Conservation (phyloP, 2,888 invertebrate genomes). For the Campoplex capitator region DNA sequence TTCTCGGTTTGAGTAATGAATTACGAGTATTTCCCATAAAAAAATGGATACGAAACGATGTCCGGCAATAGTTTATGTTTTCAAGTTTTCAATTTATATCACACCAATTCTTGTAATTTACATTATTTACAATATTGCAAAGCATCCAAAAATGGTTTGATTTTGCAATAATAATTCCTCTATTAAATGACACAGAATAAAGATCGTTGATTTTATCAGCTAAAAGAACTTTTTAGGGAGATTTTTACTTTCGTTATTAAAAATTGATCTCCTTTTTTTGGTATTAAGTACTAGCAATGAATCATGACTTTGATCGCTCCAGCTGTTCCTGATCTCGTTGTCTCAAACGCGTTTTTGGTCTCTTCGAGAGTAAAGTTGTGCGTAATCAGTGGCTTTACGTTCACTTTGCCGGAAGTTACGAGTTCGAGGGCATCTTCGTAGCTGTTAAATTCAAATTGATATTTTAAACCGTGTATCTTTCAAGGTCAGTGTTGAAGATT, state of each 20-base stretch:
- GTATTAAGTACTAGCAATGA: constrained; percentile 86
- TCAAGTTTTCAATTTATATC: background rate
- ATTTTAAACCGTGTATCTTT: background rate
- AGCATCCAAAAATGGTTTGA: background rate
- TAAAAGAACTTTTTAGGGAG: background rate
- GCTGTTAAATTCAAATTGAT: constrained; percentile 84
- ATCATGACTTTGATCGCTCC: constrained; percentile 96
- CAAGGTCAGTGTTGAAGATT: background rate
- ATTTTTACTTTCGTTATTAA: background rate
- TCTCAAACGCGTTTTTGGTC: constrained; percentile 93
- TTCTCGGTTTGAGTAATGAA: background rate
- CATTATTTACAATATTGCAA: constrained; percentile 10
- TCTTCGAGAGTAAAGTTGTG: constrained; percentile 93
- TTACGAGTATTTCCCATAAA: constrained; percentile 27
- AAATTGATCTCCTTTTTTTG: background rate
- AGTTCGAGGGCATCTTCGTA: constrained; percentile 92
- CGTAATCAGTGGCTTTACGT: constrained; percentile 93
- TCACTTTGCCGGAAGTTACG: constrained; percentile 91
- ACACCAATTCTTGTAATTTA: background rate
- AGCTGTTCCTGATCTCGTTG: constrained; percentile 90
- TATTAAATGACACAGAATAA: background rate
- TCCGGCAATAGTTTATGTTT: background rate
- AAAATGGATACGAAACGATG: background rate
- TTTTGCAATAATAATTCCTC: background rate
- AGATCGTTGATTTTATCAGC: background rate